These are phyloP conservation scores for Calliphora vicina DNA, from an alignment of 1,140 invertebrate genomes.

Conservation along the genomic window DNA sequence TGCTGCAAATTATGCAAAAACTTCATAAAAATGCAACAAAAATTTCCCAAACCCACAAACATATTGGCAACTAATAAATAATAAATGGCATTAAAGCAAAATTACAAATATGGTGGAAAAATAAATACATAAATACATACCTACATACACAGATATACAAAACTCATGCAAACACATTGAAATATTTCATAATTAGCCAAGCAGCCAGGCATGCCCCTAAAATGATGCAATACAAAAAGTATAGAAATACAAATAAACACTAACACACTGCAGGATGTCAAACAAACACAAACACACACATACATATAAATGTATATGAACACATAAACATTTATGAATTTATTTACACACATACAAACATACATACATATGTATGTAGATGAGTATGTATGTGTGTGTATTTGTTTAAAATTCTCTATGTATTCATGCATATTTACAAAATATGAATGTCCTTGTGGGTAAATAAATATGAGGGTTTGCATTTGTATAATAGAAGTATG, in stretches of 20 bases:
- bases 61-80: background rate
- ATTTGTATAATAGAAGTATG: background rate
- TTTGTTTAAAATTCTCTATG: background rate
- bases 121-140: background rate
- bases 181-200: slow-evolving; percentile 6
- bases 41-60: background rate
- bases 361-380: background rate
- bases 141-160: background rate
- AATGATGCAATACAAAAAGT: background rate
- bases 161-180: no score
- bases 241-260: background rate
- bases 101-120: background rate
- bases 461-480: background rate
- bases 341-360: background rate
- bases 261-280: background rate
- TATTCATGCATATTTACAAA: background rate
- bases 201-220: background rate
- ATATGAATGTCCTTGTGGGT: slow-evolving; percentile 3
- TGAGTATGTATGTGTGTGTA: background rate
- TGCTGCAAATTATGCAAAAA: background rate
- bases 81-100: background rate
- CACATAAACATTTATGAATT: background rate
- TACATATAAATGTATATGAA: background rate
- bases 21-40: background rate
- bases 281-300: background rate